Base-by-base conservation (phyloP, 2,113 vertebrate genomes). In the Clarias batrachus region DNA sequence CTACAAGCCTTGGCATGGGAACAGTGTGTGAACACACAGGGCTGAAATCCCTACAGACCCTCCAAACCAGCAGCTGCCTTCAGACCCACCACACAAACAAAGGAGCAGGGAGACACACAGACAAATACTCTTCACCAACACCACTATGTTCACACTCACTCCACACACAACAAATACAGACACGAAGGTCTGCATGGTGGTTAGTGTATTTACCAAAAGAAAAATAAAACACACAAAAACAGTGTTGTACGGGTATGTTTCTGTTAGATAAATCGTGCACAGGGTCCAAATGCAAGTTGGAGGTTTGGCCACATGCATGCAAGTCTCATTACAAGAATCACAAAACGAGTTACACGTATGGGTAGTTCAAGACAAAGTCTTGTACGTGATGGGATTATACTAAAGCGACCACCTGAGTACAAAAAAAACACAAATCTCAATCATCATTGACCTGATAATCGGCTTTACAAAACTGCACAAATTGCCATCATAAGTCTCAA, bases 11-110 rank as follows among this genome's bases (percentile, higher is more conserved):
- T 95, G 94, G 94, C 94, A 95, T 93, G 85, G 78, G 93, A 92
- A 92, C 92, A 93, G 92, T 94, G 95, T 94, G 94, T 95, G 93
- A 94, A 95, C 94, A 94, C 91, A 94, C 93, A 94, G 92, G 92
- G 93, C 92, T 92, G 92, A 94, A 94, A 95, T 96, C 96, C 96
- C 96, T 96, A 95, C 95, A 96, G 96, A 96, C 96, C 94, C 94
- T 93, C 77, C 95, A 93, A 94, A 96, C 95, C 94, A 95, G 96
- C 96, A 97, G 96, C 96, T 97, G 96, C 93, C 96, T 94, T 93
- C 93, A 93, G 93, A 95, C 94, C 94, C 94, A 93, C 92, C 93
- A 93, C 93, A 94, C 93, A 94, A 95, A 95, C 95, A 95, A 95
- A 95, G 94, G 93, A 91, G 91, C 91, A 85, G 74, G 70, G 79